phyloP scores from a whole-genome alignment of 2,113 vertebrate genomes.

The Tachysurus vachellii region DNA sequence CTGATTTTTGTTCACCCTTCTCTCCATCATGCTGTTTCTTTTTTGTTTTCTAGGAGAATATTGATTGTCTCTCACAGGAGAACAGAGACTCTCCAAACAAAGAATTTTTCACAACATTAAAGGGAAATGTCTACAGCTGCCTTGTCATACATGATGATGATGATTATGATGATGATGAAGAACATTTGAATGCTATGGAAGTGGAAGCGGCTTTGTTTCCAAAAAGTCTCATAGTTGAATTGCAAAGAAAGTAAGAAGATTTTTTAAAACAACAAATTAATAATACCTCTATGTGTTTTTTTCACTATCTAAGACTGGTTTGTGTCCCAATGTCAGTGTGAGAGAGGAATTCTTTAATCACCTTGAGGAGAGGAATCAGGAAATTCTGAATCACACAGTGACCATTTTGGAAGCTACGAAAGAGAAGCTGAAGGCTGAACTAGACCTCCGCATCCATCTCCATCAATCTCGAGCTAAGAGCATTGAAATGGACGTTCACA shows the following conservation, averaged over 20 bases:
- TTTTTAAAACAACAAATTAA: neutral
- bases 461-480: slow-evolving; percentile 62
- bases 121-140: slow-evolving; percentile 67
- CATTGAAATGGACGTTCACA: slow-evolving; percentile 74
- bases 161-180: slow-evolving; percentile 12
- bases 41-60: slow-evolving; percentile 36
- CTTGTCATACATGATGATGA: neutral
- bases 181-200: slow-evolving; percentile 20
- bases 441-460: slow-evolving; percentile 69
- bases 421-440: slow-evolving; percentile 70
- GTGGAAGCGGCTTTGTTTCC: slow-evolving; percentile 41
- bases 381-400: slow-evolving; percentile 55
- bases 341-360: slow-evolving; percentile 76
- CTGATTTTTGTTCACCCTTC: neutral
- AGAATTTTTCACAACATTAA: slow-evolving; percentile 69
- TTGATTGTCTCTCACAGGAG: neutral
- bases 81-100: slow-evolving; percentile 18
- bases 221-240: slow-evolving; percentile 32
- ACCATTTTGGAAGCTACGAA: slow-evolving; percentile 66
- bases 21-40: neutral
- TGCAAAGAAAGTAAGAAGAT: slow-evolving; percentile 50
- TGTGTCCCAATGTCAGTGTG: slow-evolving; percentile 65
- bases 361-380: slow-evolving; percentile 78
- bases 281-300: neutral
- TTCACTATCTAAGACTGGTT: neutral